A percentile compares a stretch with the other conserved stretches of the same genome.
Conservation (phyloP, 2,113 vertebrate genomes). For the Zootoca vivipara region DNA sequence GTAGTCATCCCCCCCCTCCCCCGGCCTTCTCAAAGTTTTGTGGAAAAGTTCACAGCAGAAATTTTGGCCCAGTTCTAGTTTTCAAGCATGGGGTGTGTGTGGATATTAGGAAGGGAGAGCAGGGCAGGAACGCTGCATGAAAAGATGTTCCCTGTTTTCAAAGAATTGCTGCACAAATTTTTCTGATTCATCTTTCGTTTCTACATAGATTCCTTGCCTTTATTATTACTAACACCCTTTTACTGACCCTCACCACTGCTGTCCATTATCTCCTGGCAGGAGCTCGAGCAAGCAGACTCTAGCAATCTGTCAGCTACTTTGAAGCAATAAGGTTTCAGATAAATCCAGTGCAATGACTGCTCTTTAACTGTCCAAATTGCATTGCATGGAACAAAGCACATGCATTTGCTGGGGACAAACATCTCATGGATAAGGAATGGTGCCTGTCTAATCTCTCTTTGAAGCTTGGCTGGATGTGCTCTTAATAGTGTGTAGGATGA, state of each 20-base stretch:
- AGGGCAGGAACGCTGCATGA: not conserved
- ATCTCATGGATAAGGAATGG: not conserved
- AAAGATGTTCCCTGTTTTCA: not conserved
- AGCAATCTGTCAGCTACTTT: conserved; percentile 20
- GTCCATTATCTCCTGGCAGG: not conserved
- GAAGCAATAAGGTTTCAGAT: not conserved
- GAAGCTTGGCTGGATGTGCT: not conserved
- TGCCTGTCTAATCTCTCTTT: not conserved
- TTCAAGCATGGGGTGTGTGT: not conserved
- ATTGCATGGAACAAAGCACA: conserved; percentile 18
- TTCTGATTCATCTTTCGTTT: conserved; percentile 25
- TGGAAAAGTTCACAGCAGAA: not conserved
- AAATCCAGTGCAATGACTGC: not conserved
- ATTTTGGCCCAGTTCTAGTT: not conserved
- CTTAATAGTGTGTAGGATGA: not conserved
- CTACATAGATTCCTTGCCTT: not conserved
- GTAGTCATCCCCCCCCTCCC: too few relatives aligned
- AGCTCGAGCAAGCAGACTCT: conserved; percentile 1
- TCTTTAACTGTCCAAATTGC: conserved; percentile 7
- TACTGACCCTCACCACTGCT: not conserved
- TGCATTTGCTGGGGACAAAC: not conserved
- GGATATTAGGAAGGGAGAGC: not conserved
- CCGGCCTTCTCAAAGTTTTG: not conserved
- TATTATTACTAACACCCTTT: conserved; percentile 5
- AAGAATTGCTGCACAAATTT: not conserved